Evolutionary conservation across 2,888 invertebrate species (phyloP), one percentile per base, ranked within the genome.

Genomic region (Harpagoxenus sublaevis): DNA sequence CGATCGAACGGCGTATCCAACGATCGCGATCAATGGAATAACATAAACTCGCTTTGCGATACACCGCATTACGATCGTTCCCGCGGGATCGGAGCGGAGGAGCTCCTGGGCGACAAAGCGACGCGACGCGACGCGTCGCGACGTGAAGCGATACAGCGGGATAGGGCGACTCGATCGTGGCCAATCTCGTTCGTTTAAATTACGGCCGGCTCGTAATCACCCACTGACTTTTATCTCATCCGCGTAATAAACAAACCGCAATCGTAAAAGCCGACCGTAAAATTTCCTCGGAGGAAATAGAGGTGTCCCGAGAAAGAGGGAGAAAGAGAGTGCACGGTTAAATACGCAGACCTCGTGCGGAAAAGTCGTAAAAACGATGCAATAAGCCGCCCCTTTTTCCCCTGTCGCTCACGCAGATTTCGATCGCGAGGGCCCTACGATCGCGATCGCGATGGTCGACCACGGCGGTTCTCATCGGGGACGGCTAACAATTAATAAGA

Each of bases 161-260:
- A 87, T 85, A 83, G 82, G 68, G 68, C 63, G 82, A 81, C 82
- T 83, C 78, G 85, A 87, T 83, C 88, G 85, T 74, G 81, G 81
- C 45, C 74, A 87, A 88, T 88, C 83, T 81, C 60, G 39, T 81
- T 81, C 48, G 60, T 60, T 81, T 48, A 60, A 81, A 81, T 81
- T 81, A 81, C 79, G 23, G 48, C 35, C 35, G 18, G 28, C 60
- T 60, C 60, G 73, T 81, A 81, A 81, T 81, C 79, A 81, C 79
- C 79, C 28, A 73, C 79, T 51, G 73, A 81, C 79, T 82, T 82
- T 82, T 77, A 82, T 82, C 82, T 82, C 82, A 75, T 82, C 31
- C 79, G 45, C 70, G 70, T 68, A 81, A 74, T 82, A 82, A 84
- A 73, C 84, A 82, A 71, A 81, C 73, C 73, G 73, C 73, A 51